These are phyloP conservation scores for Papilio xuthus DNA, from an alignment of 1,140 invertebrate genomes.

Conservation along the genomic window DNA sequence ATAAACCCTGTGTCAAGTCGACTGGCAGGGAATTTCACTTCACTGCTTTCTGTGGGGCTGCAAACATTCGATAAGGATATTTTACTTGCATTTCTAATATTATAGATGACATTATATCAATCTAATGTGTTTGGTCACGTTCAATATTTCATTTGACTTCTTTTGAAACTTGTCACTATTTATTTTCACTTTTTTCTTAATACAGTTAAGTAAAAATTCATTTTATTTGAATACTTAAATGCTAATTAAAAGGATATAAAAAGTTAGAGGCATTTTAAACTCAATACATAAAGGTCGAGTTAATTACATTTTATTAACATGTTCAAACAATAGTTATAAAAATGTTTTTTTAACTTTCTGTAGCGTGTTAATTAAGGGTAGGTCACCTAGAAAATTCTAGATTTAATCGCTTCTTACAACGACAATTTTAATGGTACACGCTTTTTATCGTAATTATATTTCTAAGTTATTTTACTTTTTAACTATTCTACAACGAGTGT, in stretches of 20 bases:
- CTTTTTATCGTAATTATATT: conserved; percentile 10
- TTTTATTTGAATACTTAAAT: background rate
- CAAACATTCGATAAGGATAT: conserved; percentile 45
- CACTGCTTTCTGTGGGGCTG: conserved; percentile 64
- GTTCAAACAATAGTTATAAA: conserved; percentile 16
- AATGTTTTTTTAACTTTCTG: background rate
- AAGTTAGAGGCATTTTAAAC: background rate
- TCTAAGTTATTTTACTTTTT: conserved; percentile 10
- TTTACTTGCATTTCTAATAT: conserved; percentile 22
- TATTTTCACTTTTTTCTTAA: background rate
- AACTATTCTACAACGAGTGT: background rate
- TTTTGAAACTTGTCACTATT: background rate
- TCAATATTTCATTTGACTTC: background rate
- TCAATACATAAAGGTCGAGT: background rate
- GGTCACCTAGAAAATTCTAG: conserved; percentile 18
- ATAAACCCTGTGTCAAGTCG: conserved; percentile 69
- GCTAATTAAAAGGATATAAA: background rate
- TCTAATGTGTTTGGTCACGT: background rate
- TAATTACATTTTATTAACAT: conserved; percentile 18
- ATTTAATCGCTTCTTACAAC: background rate
- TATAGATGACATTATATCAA: background rate
- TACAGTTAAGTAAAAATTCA: background rate
- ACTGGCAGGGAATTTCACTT: conserved; percentile 70
- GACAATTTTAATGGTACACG: conserved; percentile 6
- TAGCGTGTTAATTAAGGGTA: conserved; percentile 19